These are phyloP conservation scores for Rhabdomys dilectus DNA, from an alignment of 2,113 vertebrate species.

Conservation along the genomic window DNA sequence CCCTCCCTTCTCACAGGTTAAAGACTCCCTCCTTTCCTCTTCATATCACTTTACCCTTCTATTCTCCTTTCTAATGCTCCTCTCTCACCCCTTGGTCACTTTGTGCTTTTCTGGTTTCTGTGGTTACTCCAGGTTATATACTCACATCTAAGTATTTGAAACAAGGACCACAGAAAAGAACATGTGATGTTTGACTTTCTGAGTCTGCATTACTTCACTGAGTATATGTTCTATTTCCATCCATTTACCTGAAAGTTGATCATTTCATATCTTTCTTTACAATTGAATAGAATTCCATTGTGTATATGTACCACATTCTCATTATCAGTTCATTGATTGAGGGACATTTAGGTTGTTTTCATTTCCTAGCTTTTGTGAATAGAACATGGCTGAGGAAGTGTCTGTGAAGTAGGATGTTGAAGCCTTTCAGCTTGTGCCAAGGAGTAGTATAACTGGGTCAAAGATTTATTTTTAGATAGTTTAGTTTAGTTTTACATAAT, in stretches of 20 bases:
- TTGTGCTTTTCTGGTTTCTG: neutral
- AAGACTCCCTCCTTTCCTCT: neutral
- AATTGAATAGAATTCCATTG: neutral
- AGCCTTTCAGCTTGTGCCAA: neutral
- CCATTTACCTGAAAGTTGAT: neutral
- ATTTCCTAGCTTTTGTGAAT: neutral
- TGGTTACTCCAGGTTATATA: neutral
- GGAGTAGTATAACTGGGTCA: neutral
- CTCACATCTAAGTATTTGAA: neutral
- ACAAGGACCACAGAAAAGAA: neutral
- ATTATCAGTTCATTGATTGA: neutral
- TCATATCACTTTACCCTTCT: neutral
- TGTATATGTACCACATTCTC: neutral
- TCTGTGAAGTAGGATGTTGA: neutral
- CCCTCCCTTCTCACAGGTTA: neutral
- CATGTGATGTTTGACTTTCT: neutral
- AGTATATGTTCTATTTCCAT: neutral
- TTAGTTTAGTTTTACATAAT: neutral
- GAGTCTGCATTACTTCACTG: neutral
- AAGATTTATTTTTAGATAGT: neutral
- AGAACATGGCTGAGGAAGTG: neutral
- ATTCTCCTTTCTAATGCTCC: neutral
- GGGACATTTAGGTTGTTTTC: neutral
- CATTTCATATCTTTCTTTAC: neutral
- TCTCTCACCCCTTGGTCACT: neutral